Base-by-base conservation (phyloP, 2,113 vertebrate species). In the Shinisaurus crocodilurus region DNA sequence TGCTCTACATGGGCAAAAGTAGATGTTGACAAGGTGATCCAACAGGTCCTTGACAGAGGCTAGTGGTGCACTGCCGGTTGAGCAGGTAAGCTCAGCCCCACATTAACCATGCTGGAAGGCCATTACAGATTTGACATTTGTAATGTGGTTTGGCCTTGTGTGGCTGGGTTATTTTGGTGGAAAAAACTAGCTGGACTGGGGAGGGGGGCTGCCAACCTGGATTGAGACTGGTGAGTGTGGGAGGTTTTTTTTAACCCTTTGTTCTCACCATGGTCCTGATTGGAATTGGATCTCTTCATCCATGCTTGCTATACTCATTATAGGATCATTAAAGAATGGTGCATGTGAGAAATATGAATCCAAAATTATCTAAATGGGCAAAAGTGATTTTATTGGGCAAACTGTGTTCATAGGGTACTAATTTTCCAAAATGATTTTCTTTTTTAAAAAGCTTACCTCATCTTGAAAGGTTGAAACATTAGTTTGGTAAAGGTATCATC, bases 231-330 rank as follows among this genome's bases (percentile, higher is more conserved):
- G 43, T 23, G 40, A 20, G 9, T 43, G 34, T 5, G 70, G 27
- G 12, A 32, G 29, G 69, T 10, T 29, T 32, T 54, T 5, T n/a
- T 74, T 74, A 74, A 74, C 5, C 16, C 6, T 74, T 63, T 32
- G 69, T 5, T 6, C 25, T 27, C 25, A 43, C 75, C 23, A 20
- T 25, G 3, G 9, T 77, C 43, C 32, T n/a, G 34, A 72, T 15
- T n/a, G 3, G 10, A 18, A 34, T 45, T 77, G 75, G 27, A 45
- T 43, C 27, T 80, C 8, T 1, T 27, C 25, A 43, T 23, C 0
- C 37, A 57, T 29, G 45, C 1, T 0, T 12, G 74, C 43, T 0
- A 6, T 0, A 10, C 34, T 70, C 0, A 0, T 45, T 67, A 67
- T 83, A 43, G 13, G 20, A 27, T 0, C 18, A 50, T 0, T 0